phyloP scores from a whole-genome alignment of 2,888 invertebrate genomes.

The Lithophane socia region DNA sequence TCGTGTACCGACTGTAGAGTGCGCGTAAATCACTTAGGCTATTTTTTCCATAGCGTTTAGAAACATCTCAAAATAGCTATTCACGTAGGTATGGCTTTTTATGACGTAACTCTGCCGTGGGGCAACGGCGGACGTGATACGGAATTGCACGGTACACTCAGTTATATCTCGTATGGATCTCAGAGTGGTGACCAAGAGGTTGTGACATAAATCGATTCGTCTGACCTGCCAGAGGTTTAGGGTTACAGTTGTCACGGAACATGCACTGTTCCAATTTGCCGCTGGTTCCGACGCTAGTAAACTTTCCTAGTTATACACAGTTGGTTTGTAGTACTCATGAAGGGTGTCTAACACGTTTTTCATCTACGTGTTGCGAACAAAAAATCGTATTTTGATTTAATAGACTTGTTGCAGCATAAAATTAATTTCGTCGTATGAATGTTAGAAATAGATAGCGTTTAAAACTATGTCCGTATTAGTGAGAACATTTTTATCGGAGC shows the following conservation, averaged over 20 bases:
- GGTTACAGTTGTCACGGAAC: constrained; percentile 13
- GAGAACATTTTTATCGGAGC: constrained; percentile 7
- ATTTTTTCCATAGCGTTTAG: constrained; percentile 82
- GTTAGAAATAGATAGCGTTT: neutral
- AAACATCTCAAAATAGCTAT: constrained; percentile 83
- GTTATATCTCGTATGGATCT: constrained; percentile 45
- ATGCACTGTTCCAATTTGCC: constrained; percentile 31
- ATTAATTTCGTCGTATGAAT: neutral
- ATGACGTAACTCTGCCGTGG: constrained; percentile 74
- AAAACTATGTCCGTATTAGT: constrained; percentile 2
- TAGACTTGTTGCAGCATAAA: constrained; percentile 11
- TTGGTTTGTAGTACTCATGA: constrained; percentile 15
- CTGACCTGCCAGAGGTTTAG: constrained; percentile 12
- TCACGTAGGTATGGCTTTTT: constrained; percentile 75
- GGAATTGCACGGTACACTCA: constrained; percentile 32
- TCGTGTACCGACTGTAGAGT: constrained; percentile 78
- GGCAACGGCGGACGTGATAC: constrained; percentile 43
- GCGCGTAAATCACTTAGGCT: constrained; percentile 83
- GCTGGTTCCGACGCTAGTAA: constrained; percentile 13
- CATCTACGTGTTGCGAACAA: neutral
- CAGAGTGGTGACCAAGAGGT: constrained; percentile 38
- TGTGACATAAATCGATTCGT: constrained; percentile 40
- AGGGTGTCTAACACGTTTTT: neutral
- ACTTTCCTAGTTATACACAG: constrained; percentile 32
- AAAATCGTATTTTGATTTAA: neutral